These are phyloP conservation scores for Alosa sapidissima DNA, from an alignment of 2,797 vertebrate species.

Conservation along the genomic window DNA sequence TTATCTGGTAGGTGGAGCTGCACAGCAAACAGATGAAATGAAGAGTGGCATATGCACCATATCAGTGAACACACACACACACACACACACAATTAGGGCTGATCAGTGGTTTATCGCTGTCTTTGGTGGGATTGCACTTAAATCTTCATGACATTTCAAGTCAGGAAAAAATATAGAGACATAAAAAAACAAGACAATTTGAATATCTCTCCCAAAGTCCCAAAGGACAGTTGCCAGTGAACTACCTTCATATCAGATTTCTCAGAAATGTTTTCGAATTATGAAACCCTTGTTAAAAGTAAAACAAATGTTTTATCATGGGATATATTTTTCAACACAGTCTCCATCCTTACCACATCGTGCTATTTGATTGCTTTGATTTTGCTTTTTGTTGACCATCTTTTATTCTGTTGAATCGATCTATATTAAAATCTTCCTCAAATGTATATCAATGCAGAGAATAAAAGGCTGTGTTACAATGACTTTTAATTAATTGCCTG, in stretches of 20 bases:
- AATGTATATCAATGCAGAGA: background rate
- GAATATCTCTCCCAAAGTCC: background rate
- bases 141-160: conserved; percentile 20
- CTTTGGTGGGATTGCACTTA: background rate
- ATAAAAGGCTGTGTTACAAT: background rate
- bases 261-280: too few species aligned
- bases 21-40: background rate
- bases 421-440: background rate
- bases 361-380: background rate
- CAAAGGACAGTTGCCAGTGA: background rate
- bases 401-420: background rate
- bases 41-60: background rate
- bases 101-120: background rate
- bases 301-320: background rate
- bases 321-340: background rate
- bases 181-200: background rate
- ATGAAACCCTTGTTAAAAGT: too few species aligned
- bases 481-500: background rate
- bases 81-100: background rate
- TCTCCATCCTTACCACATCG: background rate
- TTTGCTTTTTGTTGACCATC: background rate
- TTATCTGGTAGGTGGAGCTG: background rate
- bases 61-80: background rate
- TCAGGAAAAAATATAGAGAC: background rate
- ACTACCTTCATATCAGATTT: background rate